phyloP scores from a whole-genome alignment of 1,140 invertebrate genomes.

The Rhynchophorus ferrugineus region DNA sequence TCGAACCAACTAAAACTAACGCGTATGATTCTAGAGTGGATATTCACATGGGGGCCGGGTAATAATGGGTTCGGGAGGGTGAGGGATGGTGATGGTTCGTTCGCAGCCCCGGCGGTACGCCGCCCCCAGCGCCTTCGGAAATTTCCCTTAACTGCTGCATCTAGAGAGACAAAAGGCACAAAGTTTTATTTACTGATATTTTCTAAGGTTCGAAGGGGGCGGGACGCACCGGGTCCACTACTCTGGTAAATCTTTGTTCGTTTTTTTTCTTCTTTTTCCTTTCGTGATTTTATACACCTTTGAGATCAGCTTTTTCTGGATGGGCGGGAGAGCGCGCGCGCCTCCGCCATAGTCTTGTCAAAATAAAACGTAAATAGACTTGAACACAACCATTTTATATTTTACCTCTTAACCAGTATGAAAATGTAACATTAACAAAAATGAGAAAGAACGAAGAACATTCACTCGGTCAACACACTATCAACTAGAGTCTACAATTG shows the following conservation, averaged over 20 bases:
- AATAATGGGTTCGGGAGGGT: too few species aligned
- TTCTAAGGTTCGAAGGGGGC: not conserved
- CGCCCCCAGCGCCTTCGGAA: not conserved
- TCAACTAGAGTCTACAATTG: not conserved
- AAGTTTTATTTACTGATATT: slow-evolving; percentile 5
- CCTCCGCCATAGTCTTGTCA: not conserved
- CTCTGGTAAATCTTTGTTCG: not conserved
- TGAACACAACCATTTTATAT: not conserved
- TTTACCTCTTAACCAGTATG: not conserved
- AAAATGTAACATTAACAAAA: not conserved
- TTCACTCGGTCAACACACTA: not conserved
- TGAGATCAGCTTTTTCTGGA: not conserved
- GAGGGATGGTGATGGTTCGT: too few species aligned
- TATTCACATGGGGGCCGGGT: too few species aligned
- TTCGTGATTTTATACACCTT: slow-evolving; percentile 5
- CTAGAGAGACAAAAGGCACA: slow-evolving; percentile 1
- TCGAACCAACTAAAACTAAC: slow-evolving; percentile 5
- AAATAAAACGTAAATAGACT: not conserved
- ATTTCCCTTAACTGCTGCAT: slow-evolving; percentile 1
- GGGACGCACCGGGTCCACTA: not conserved
- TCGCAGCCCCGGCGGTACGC: not conserved
- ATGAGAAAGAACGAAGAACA: not conserved
- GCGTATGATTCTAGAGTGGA: not conserved
- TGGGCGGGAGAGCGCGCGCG: not conserved
- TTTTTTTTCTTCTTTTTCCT: not conserved